Evolutionary conservation across 2,113 vertebrate genomes (phyloP).

Genomic region (Mus spicilegus): DNA sequence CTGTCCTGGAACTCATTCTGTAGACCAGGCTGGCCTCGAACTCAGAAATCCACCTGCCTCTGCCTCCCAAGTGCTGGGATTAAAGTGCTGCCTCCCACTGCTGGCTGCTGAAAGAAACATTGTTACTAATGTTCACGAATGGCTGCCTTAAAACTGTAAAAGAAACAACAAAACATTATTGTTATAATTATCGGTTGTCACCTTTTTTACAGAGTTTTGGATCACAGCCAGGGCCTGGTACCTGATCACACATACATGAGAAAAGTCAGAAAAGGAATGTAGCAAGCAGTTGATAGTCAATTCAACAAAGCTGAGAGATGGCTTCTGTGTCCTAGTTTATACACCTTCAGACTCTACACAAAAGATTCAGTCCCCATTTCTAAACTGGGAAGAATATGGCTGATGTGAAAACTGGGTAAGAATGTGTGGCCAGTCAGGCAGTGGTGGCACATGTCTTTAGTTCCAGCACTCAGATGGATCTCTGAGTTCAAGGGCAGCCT

Average conservation of each 20-base stretch:
- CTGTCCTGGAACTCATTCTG: too few species aligned
- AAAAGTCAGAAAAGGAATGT: constrained; percentile 21
- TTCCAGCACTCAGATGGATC: neutral
- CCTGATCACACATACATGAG: neutral
- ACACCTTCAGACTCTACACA: neutral
- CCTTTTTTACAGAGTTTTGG: neutral
- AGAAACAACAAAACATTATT: neutral
- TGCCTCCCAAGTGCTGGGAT: too few species aligned
- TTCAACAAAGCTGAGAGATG: neutral
- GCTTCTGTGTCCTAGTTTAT: neutral
- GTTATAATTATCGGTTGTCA: neutral
- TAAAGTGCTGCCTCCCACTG: too few species aligned
- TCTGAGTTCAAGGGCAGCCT: too few species aligned
- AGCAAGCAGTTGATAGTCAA: neutral
- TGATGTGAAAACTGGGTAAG: neutral
- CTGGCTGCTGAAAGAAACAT: neutral
- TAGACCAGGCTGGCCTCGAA: too few species aligned
- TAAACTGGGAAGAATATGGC: neutral
- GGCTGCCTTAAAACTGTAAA: neutral
- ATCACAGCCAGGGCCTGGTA: neutral
- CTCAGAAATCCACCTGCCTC: too few species aligned
- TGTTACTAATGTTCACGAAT: neutral
- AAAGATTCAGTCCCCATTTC: neutral
- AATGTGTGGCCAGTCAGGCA: neutral
- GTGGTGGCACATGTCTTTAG: neutral